phyloP scores from a whole-genome alignment of 2,113 vertebrate species.

The Gorsachius goisagi region DNA sequence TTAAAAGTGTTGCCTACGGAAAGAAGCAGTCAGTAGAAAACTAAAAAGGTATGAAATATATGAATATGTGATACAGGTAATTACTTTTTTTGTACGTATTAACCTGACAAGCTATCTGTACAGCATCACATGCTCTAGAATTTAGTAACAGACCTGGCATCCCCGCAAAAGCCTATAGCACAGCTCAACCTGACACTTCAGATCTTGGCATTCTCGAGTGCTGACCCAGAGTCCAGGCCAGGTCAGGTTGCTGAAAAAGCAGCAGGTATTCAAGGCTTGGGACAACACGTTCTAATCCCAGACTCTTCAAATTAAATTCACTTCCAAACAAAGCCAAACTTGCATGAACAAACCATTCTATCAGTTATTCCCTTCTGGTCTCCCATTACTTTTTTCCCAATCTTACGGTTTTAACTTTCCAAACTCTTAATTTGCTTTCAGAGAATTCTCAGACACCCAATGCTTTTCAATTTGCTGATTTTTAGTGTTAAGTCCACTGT shows the following conservation, averaged over 20 bases:
- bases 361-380: not conserved
- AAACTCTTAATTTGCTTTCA: not conserved
- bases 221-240: not conserved
- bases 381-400: not conserved
- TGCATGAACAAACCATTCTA: not conserved
- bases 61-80: not conserved
- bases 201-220: not conserved
- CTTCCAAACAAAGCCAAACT: not conserved
- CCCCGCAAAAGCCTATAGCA: not conserved
- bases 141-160: not conserved
- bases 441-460: not conserved
- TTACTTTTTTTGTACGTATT: not conserved
- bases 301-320: not conserved
- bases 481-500: not conserved
- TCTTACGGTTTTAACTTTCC: not conserved
- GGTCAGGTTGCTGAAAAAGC: not conserved
- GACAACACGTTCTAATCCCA: not conserved
- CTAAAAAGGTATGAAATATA: not conserved
- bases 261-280: not conserved
- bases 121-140: not conserved
- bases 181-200: not conserved
- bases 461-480: not conserved
- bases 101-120: not conserved
- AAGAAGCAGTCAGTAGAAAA: not conserved
- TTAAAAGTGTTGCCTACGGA: not conserved